These are phyloP conservation scores for Branchinecta lynchi DNA, from an alignment of 1,140 invertebrate species.

Conservation along the genomic window DNA sequence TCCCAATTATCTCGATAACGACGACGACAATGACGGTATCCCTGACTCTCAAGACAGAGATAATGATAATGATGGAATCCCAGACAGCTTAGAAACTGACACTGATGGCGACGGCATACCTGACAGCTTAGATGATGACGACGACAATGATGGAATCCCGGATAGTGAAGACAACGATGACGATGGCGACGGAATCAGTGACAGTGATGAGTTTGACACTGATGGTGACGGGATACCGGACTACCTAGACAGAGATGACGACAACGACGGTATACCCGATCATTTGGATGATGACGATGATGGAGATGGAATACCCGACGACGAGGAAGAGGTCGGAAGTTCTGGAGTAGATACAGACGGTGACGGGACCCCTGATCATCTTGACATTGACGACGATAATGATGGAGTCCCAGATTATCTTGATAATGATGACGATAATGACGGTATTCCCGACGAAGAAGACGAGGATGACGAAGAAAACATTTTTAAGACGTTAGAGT, in stretches of 20 bases:
- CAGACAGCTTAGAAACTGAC: no score
- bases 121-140: no score
- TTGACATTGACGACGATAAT: not conserved
- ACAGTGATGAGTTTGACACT: slow-evolving; percentile 30
- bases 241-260: not conserved
- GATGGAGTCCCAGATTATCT: not conserved
- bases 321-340: not conserved
- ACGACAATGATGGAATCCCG: not conserved
- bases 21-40: no score
- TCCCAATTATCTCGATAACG: no score
- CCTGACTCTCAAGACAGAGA: no score
- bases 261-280: not conserved
- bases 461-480: slow-evolving; percentile 11
- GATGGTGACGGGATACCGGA: slow-evolving; percentile 30
- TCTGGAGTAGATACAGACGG: not conserved
- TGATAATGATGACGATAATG: slow-evolving; percentile 20
- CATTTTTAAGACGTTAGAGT: not conserved
- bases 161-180: not conserved
- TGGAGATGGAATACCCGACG: not conserved
- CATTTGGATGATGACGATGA: not conserved
- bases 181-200: no score
- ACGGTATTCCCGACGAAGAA: slow-evolving; percentile 4
- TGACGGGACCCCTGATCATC: not conserved
- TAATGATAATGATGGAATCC: no score
- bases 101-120: no score